Percentiles rank a stretch among this genome's conserved stretches.
Evolutionary conservation across 2,113 vertebrate genomes (phyloP).

Genomic region (Mus spicilegus): DNA sequence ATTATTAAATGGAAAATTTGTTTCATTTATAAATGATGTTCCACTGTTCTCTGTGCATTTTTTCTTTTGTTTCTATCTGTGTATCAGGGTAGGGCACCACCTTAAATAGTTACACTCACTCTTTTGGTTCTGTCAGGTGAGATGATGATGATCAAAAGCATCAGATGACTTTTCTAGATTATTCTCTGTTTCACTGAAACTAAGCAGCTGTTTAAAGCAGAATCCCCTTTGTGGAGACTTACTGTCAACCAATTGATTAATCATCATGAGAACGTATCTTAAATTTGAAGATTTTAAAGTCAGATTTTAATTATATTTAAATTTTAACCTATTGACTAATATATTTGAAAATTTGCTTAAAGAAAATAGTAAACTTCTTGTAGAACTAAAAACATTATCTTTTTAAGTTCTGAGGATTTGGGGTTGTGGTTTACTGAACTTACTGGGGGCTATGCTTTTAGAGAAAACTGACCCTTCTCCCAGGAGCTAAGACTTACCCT

Average conservation of each 20-base stretch:
- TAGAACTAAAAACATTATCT: background rate
- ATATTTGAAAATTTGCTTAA: constrained; percentile 44
- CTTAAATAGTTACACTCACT: constrained; percentile 65
- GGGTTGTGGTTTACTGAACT: background rate
- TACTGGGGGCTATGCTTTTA: background rate
- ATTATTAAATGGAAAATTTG: constrained; percentile 41
- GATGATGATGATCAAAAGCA: constrained; percentile 68
- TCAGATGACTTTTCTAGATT: constrained; percentile 75
- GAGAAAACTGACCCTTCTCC: background rate
- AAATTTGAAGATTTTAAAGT: constrained; percentile 54
- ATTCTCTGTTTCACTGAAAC: constrained; percentile 67
- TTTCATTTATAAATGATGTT: constrained; percentile 27
- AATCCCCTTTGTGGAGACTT: constrained; percentile 66
- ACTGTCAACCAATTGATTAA: constrained; percentile 64
- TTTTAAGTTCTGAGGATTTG: background rate
- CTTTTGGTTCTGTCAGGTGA: constrained; percentile 70
- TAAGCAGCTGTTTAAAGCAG: constrained; percentile 77
- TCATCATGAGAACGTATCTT: constrained; percentile 27
- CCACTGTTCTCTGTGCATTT: background rate
- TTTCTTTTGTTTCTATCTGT: constrained; percentile 59
- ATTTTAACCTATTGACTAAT: constrained; percentile 56
- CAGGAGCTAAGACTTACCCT: background rate
- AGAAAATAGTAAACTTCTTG: constrained; percentile 45
- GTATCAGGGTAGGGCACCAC: constrained; percentile 42
- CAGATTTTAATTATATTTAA: constrained; percentile 51